Evolutionary conservation across 2,888 invertebrate genomes (phyloP).

Genomic region (Aphidius colemani): DNA sequence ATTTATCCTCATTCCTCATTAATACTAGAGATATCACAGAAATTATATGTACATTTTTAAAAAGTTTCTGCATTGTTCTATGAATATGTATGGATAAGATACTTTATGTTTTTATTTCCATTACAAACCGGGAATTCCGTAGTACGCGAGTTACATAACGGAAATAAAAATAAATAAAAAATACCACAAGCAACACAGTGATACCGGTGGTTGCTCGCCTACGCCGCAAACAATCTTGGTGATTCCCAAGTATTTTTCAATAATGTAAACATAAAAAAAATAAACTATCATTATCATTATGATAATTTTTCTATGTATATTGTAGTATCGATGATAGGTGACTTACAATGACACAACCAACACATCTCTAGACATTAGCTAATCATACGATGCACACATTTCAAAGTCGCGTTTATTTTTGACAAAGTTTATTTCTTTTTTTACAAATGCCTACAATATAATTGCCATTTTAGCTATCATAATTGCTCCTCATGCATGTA

Average conservation of each 20-base stretch:
- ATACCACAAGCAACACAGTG: not conserved
- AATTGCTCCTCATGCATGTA: too few relatives aligned
- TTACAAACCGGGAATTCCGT: constrained; percentile 34
- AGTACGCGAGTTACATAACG: constrained; percentile 35
- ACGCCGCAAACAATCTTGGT: constrained; percentile 8
- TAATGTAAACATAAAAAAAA: not conserved
- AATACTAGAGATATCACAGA: not conserved
- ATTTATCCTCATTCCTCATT: too few relatives aligned
- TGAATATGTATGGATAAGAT: not conserved
- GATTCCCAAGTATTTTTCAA: not conserved
- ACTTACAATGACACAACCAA: too few relatives aligned
- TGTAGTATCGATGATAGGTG: too few relatives aligned
- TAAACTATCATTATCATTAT: not conserved
- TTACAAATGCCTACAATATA: too few relatives aligned
- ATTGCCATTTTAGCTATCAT: too few relatives aligned
- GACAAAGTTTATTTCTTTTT: too few relatives aligned
- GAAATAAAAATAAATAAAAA: constrained; percentile 26
- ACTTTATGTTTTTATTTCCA: not conserved
- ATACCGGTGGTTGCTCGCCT: constrained; percentile 2
- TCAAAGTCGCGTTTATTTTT: too few relatives aligned
- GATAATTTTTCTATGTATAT: not conserved
- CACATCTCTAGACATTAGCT: too few relatives aligned
- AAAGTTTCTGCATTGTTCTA: too few relatives aligned
- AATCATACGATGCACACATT: too few relatives aligned
- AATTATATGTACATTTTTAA: not conserved